Evolutionary conservation across 2,797 vertebrate species (phyloP).

Genomic region (Rhabdophis nuchalis): DNA sequence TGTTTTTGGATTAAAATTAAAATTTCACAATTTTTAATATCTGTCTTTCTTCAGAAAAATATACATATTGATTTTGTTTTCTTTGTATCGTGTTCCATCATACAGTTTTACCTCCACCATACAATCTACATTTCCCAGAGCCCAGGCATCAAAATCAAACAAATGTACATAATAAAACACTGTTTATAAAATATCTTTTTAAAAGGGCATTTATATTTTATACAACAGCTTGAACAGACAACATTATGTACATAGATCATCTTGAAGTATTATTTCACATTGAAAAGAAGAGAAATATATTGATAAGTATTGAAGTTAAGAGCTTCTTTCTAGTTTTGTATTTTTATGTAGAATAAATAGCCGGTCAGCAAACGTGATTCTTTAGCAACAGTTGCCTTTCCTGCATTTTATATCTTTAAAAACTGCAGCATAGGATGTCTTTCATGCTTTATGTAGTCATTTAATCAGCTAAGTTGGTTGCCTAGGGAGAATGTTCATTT

Average conservation of each 20-base stretch:
- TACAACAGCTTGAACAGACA: slow-evolving; percentile 85
- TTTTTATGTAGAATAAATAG: slow-evolving; percentile 75
- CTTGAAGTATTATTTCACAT: slow-evolving; percentile 98
- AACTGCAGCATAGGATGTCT: slow-evolving; percentile 79
- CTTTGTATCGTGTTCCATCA: background rate
- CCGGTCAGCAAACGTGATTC: slow-evolving; percentile 58
- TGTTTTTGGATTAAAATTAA: slow-evolving; percentile 36
- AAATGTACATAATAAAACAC: slow-evolving; percentile 86
- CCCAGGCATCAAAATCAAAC: slow-evolving; percentile 77
- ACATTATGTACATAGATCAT: slow-evolving; percentile 92
- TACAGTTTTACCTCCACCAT: background rate
- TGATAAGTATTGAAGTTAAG: slow-evolving; percentile 85
- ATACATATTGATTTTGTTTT: slow-evolving; percentile 13
- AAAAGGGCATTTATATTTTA: slow-evolving; percentile 89
- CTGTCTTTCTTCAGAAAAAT: slow-evolving; percentile 53
- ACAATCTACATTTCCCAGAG: slow-evolving; percentile 46
- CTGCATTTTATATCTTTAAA: slow-evolving; percentile 78
- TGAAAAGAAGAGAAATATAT: slow-evolving; percentile 90
- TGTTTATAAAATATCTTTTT: slow-evolving; percentile 79
- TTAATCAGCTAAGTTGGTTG: slow-evolving; percentile 65
- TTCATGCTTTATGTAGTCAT: slow-evolving; percentile 61
- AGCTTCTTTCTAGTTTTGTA: slow-evolving; percentile 95
- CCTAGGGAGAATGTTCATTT: slow-evolving; percentile 75
- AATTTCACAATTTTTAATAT: slow-evolving; percentile 53
- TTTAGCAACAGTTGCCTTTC: slow-evolving; percentile 80